These are phyloP conservation scores for Thinocorus orbignyianus DNA, from an alignment of 2,113 vertebrate species.

Conservation along the genomic window DNA sequence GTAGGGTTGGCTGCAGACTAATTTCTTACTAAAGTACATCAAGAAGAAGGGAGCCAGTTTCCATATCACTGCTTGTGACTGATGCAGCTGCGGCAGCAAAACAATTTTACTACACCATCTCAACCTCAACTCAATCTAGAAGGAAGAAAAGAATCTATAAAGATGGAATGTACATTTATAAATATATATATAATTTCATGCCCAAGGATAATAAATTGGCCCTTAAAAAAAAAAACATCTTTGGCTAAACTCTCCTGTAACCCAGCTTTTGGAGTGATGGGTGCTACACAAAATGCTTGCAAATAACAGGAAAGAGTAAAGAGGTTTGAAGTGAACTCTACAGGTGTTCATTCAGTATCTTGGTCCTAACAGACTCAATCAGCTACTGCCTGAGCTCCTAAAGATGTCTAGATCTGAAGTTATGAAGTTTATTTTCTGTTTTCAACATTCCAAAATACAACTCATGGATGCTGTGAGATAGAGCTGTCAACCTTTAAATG, in stretches of 20 bases:
- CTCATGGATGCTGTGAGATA: neutral
- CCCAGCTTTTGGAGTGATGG: neutral
- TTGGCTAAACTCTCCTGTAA: neutral
- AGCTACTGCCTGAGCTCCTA: neutral
- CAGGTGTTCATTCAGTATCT: neutral
- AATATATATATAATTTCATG: neutral
- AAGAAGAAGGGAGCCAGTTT: neutral
- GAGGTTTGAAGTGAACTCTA: neutral
- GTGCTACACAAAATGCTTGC: neutral
- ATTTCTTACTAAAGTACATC: neutral
- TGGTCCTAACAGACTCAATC: neutral
- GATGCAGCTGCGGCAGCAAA: neutral
- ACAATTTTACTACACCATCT: neutral
- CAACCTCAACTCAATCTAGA: neutral
- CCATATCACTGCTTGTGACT: neutral
- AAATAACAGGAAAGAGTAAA: neutral
- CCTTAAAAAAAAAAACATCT: neutral
- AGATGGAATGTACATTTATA: neutral
- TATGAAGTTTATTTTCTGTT: neutral
- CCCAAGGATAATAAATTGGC: neutral
- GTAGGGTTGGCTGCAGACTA: neutral
- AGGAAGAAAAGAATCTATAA: neutral
- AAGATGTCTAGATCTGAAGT: neutral
- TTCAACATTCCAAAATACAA: neutral
- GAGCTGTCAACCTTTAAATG: neutral